Evolutionary conservation across 2,113 vertebrate species (phyloP), one percentile per base, ranked within the genome.

Genomic region (Onychostruthus taczanowskii): DNA sequence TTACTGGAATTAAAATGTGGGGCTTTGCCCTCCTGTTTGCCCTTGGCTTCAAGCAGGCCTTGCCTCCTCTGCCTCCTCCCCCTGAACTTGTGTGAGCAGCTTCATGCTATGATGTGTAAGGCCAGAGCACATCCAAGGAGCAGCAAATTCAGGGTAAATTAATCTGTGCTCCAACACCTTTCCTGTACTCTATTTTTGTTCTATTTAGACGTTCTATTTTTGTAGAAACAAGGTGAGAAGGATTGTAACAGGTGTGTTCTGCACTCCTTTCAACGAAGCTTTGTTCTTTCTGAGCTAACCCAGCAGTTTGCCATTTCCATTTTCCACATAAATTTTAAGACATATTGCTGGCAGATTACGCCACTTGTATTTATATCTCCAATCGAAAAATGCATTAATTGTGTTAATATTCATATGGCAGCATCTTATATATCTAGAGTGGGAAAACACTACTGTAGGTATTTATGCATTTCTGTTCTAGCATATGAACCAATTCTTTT

Each of bases 121-220:
- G 74, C 58, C 70, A 41, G 52, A 67, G n/a, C 20, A 47, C 11
- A 73, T 79, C 41, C 8, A 2, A 83, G 50, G 68, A 93, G 56
- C 50, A 86, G 70, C 19, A 64, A 70, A 92, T 88, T 64, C 73
- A 59, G 68, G 68, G 35, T n/a, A 76, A 84, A 70, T 90, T 59
- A 63, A 92, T 66, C 72, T 46, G 27, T 81, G 68, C 68, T 95
- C 62, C 72, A 90, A 12, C 47, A 69, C 44, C 35, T 92, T 88
- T 86, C 67, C 20, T n/a, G 5, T 61, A 72, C 70, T 76, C 68
- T 89, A 39, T 64, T 79, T 87, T 87, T 58, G 20, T 87, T 84
- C 59, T 31, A 41, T 58, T 93, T 75, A 72, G 43, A 58, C 19
- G 19, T 88, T 92, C 79, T 95, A 56, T 90, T 97, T 92, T 89